Conservation (phyloP, 2,113 vertebrate genomes). For the Acrocephalus kingi region DNA sequence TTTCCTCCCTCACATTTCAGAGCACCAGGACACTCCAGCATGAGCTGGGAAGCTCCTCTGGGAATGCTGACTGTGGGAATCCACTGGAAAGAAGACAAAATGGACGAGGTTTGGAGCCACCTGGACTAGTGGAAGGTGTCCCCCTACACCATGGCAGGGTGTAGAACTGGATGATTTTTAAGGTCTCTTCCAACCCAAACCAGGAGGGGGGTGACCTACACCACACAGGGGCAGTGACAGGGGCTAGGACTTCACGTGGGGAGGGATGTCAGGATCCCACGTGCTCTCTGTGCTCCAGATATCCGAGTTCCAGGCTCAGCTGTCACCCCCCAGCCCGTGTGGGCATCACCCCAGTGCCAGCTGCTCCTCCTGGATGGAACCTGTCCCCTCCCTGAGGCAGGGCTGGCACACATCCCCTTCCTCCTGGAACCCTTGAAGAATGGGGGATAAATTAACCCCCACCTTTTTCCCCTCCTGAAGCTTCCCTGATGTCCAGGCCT, state of each 20-base stretch:
- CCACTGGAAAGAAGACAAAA: background rate
- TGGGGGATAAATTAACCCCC: background rate
- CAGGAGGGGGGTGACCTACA: background rate
- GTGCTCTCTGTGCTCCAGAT: background rate
- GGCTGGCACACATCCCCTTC: background rate
- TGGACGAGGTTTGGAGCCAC: background rate
- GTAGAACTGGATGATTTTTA: background rate
- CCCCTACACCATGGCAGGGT: background rate
- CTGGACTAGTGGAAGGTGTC: background rate
- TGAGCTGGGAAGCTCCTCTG: background rate
- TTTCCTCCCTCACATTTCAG: background rate
- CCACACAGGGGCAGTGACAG: rapidly evolving
- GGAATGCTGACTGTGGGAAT: background rate
- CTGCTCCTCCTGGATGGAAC: background rate
- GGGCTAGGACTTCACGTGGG: too few relatives aligned
- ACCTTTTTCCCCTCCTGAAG: background rate
- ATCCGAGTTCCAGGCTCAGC: background rate
- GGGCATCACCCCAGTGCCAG: background rate
- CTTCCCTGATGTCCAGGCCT: background rate
- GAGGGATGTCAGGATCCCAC: background rate
- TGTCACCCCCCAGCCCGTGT: background rate
- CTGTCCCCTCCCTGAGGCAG: background rate
- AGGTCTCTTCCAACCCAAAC: background rate
- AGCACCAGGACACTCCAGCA: background rate
- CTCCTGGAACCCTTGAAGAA: background rate